phyloP scores from a whole-genome alignment of 2,797 vertebrate species.

The Dallia pectoralis region DNA sequence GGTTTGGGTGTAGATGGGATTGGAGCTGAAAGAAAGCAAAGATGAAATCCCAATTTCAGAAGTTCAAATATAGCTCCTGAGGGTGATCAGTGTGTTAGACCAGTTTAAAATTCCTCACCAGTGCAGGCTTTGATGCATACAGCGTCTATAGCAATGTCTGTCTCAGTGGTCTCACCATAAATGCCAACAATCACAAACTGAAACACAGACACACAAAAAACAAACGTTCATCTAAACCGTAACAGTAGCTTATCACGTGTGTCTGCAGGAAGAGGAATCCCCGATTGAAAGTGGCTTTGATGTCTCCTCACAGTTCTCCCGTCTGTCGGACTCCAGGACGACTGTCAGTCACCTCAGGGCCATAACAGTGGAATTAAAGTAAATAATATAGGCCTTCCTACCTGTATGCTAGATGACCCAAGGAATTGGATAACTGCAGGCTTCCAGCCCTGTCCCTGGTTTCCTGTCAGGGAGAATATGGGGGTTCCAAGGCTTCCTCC shows the following conservation, averaged over 20 bases:
- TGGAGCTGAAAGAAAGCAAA: conserved; percentile 20
- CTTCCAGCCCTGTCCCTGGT: conserved; percentile 71
- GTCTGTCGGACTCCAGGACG: neutral
- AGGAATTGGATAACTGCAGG: conserved; percentile 57
- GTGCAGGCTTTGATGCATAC: conserved; percentile 71
- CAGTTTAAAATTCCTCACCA: conserved; percentile 58
- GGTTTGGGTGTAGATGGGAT: conserved; percentile 29
- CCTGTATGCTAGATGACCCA: conserved; percentile 63
- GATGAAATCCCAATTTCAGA: neutral
- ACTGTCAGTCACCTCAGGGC: neutral
- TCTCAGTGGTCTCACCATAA: conserved; percentile 66
- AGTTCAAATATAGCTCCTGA: neutral
- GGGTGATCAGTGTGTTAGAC: neutral
- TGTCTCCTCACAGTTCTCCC: neutral
- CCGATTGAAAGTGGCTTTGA: neutral
- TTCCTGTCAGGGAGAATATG: conserved; percentile 65
- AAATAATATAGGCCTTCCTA: conserved; percentile 32
- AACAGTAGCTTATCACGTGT: neutral
- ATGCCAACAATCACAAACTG: conserved; percentile 79
- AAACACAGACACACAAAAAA: conserved; percentile 7
- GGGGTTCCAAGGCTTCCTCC: conserved; percentile 43
- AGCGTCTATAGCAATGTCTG: conserved; percentile 81
- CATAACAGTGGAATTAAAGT: neutral
- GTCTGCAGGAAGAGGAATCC: neutral
- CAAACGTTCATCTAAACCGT: neutral